These are phyloP conservation scores for Mormyrops attenuatus DNA, from an alignment of 2,797 vertebrate genomes.

Conservation along the genomic window DNA sequence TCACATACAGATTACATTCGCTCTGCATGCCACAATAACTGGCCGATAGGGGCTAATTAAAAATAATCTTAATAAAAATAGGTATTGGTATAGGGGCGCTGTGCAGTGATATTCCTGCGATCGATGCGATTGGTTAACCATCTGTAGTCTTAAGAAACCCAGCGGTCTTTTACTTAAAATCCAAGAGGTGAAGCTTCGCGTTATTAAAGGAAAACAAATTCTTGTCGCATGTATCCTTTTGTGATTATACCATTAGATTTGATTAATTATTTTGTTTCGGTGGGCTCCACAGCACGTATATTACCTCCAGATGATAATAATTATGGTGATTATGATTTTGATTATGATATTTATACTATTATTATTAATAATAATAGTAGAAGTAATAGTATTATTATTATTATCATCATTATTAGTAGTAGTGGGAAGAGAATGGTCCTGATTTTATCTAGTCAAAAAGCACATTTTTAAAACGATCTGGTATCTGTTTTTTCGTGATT, in stretches of 20 bases:
- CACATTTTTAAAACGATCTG: not conserved
- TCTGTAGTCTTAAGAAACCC: not conserved
- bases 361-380: not conserved
- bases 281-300: not conserved
- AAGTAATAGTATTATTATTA: not conserved
- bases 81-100: conserved; percentile 5
- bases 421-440: not conserved
- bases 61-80: conserved; percentile 6
- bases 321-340: not conserved
- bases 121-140: not conserved
- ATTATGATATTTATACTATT: not conserved
- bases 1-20: not conserved
- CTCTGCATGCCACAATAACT: not conserved
- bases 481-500: not conserved
- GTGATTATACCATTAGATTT: not conserved
- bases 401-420: not conserved
- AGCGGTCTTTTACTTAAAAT: not conserved
- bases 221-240: not conserved
- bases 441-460: not conserved
- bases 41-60: not conserved
- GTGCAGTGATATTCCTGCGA: not conserved
- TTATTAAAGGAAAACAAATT: not conserved
- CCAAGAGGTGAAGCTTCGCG: not conserved
- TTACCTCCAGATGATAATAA: not conserved
- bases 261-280: not conserved